Evolutionary conservation across 2,888 invertebrate genomes (phyloP).

Genomic region (Drosophila niveifrons): DNA sequence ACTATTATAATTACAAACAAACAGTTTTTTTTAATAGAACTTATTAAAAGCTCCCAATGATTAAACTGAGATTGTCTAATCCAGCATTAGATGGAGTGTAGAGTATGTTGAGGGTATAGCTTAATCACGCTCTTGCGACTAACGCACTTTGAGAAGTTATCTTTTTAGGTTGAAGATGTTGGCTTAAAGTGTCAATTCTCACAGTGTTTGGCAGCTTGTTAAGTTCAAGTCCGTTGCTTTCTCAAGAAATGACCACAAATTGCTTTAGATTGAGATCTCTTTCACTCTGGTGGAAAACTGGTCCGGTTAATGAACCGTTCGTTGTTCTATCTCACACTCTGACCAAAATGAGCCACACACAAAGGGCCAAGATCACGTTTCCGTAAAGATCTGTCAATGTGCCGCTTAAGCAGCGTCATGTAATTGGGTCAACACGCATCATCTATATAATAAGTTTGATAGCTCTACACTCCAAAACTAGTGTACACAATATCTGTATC

Average conservation of each 20-base stretch:
- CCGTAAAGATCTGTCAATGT: slow-evolving; percentile 39
- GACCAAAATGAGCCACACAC: neutral
- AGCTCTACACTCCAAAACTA: slow-evolving; percentile 7
- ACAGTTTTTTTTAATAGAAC: no score
- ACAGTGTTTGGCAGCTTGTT: slow-evolving; percentile 46
- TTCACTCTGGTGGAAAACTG: slow-evolving; percentile 66
- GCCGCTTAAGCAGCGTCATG: slow-evolving; percentile 30
- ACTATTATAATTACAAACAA: no score
- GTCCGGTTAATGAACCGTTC: slow-evolving; percentile 73
- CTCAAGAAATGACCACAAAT: slow-evolving; percentile 73
- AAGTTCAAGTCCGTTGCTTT: slow-evolving; percentile 68
- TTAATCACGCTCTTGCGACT: neutral
- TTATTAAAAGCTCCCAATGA: no score
- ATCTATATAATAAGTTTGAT: slow-evolving; percentile 12
- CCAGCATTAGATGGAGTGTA: no score
- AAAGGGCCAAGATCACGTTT: slow-evolving; percentile 65
- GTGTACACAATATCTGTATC: neutral
- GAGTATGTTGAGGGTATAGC: slow-evolving; percentile 18
- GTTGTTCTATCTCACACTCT: slow-evolving; percentile 11
- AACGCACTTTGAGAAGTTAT: slow-evolving; percentile 22
- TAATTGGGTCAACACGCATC: slow-evolving; percentile 58
- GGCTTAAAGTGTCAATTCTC: slow-evolving; percentile 74
- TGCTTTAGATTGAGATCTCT: slow-evolving; percentile 71
- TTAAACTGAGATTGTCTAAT: no score
- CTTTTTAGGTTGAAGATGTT: slow-evolving; percentile 36